Evolutionary conservation across 1,140 invertebrate genomes (phyloP), one percentile per base, ranked within the genome.

Genomic region (Euwallacea fornicatus): DNA sequence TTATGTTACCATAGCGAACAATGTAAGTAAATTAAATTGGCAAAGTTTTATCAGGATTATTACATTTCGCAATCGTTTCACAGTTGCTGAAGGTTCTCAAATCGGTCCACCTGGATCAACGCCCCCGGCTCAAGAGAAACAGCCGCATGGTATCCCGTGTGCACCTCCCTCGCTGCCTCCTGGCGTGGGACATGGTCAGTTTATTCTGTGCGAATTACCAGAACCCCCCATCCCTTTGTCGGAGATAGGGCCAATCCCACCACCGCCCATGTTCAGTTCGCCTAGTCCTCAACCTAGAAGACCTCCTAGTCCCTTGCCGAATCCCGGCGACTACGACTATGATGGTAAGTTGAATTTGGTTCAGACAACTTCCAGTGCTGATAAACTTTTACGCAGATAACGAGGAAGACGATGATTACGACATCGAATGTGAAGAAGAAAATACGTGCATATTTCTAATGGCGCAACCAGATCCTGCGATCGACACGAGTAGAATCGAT

Each of bases 201-300:
- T 93, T 73, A 88, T 91, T 83, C 85, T 94, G 73, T 93, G 91
- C 68, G 92, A 94, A 79, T 85, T 95, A 76, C 93, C 94, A 61
- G 94, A 96, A 82, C 93, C 93, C 59, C 93, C 94, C 72, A 95
- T 96, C 77, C 92, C 93, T 9, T 83, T 96, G 11, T 95, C 93
- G 66, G 95, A 97, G 80, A 96, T 97, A 81, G 94, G 95, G 44
- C 94, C 93, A 54, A 97, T 97, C 81, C 95, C 95, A 78, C 95
- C 95, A 73, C 95, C 95, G 65, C 94, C 94, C 66, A 96, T 96
- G 94, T 96, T 97, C 85, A 94, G 91, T 81, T 93, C 93, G 66
- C 93, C 93, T 42, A 92, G 91, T 82, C 92, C 93, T 55, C 89
- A 90, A 72, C 81, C 90, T 76, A 83, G 84, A 75, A 80, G 82